Evolutionary conservation across 35 echinoderm and acorn worm genomes (phyloP), one percentile per base, ranked within the genome.

Genomic region (Apostichopus japonicus): DNA sequence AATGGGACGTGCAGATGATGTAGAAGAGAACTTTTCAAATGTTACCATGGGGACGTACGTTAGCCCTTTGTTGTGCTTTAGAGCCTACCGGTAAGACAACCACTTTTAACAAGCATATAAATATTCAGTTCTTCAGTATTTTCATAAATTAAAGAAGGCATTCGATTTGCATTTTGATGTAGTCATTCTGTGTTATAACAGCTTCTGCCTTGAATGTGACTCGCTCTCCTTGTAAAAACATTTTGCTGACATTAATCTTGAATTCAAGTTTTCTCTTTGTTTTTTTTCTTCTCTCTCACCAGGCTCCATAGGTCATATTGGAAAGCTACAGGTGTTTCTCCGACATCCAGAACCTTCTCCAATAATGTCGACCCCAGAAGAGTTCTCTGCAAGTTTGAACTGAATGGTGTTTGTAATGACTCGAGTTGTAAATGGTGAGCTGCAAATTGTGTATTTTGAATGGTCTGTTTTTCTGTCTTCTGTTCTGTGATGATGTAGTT

Each of bases 321-420:
- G 24, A 24, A 84, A 19, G 86, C 77, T 54, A 78, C 91, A 21
- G 84, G 88, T 14, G 77, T 91, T 5, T 93, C 97, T 11, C 93
- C 86, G 5, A 56, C 79, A 5, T 96, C 95, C 10, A 19, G 5
- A 10, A 93, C 91, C 4, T 94, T 96, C 25, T 94, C 90, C 16
- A 90, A 99, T 67, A 99, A 99, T 61, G 65, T 99, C 5, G 57
- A 96, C 92, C 91, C 97, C 17, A 79, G 17, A 59, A 91, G 87
- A 13, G 54, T 82, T 1, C 72, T 99, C 15, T 99, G 97, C 86
- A 92, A 94, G 80, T 98, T 87, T 93, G 97, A 96, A 70, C 77
- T 99, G 5, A 95, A 96, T 24, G 97, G 97, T 17, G 96, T 91
- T 10, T 99, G 97, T 88, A 99, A 99, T 90, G 95, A 96, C 81